Evolutionary conservation across 30 jellyfish, hydroid and myxozoan species (phyloP), one percentile per base, ranked within the genome.

Genomic region (Chrysaora quinquecirrha): DNA sequence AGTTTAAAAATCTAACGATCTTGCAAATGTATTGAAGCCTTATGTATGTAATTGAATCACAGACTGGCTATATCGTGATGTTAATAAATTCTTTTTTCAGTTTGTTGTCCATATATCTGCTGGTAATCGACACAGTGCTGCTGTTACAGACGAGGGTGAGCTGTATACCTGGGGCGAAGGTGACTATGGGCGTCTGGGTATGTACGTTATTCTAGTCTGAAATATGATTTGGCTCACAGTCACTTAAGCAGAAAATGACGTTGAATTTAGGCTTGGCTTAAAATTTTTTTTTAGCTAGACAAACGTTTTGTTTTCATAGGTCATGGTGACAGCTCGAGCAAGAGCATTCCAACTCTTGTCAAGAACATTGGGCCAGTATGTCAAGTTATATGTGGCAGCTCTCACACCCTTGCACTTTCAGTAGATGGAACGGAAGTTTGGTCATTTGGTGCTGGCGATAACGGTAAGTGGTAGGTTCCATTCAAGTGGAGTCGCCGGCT

Each of bases 161-260:
- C 78, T 94, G 65, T 94, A 67, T 95, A 94, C 99, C 2, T 94
- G 99, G 99, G 99, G 99, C 0, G 99, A 94, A 73, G 99, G 99
- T 24, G 99, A 94, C 38, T 95, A 85, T 83, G 99, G 99, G 16
- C 73, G 99, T 14, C 88, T 94, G 18, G 99, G 99, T 94, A 88
- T 54, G 77, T 77, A n/a, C n/a, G n/a, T 46, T 16, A 21, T 1
- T 2, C 1, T 19, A 6, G 6, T 2, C 19, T 20, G 9, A 28
- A 3, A 4, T 47, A 7, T 10, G 11, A 11, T 47, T 19, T 47
- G 19, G 61, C 61, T 47, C 16, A n/a, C n/a, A n/a, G n/a, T n/a
- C n/a, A n/a, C n/a, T n/a, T n/a, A n/a, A n/a, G n/a, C n/a, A n/a
- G n/a, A n/a, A n/a, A n/a, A n/a, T n/a, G n/a, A n/a, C n/a, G n/a